Evolutionary conservation across 2,888 invertebrate genomes (phyloP).

Genomic region (Lasioglossum malachurum): DNA sequence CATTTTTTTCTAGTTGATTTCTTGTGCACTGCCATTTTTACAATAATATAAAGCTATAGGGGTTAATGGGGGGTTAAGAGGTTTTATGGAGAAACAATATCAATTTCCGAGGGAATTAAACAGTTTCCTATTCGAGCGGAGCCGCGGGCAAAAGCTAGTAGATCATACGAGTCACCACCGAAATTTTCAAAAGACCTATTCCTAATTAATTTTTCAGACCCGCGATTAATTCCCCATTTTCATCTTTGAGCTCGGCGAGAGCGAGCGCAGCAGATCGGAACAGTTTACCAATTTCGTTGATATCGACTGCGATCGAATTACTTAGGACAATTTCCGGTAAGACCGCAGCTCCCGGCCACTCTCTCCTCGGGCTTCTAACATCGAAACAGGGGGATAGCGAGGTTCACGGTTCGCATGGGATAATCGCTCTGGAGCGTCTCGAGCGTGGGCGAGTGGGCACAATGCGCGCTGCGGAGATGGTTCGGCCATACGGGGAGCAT

Average conservation of each 20-base stretch:
- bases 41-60: no score
- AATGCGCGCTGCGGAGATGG: background rate
- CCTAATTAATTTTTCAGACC: background rate
- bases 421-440: slow-evolving; percentile 15
- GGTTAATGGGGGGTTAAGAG: no score
- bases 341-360: background rate
- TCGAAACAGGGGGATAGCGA: background rate
- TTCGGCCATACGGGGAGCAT: slow-evolving; percentile 38
- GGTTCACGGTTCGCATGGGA: background rate
- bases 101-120: no score
- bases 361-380: background rate
- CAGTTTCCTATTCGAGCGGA: no score
- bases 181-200: no score
- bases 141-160: no score
- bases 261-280: background rate
- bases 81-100: no score
- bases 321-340: slow-evolving; percentile 1
- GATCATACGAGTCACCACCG: no score
- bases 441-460: slow-evolving; percentile 10
- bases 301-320: background rate
- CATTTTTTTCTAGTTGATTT: no score
- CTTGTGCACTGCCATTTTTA: no score
- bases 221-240: background rate
- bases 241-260: background rate
- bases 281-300: background rate